Evolutionary conservation across 2,113 vertebrate genomes (phyloP).

Genomic region (Ammodytes marinus): DNA sequence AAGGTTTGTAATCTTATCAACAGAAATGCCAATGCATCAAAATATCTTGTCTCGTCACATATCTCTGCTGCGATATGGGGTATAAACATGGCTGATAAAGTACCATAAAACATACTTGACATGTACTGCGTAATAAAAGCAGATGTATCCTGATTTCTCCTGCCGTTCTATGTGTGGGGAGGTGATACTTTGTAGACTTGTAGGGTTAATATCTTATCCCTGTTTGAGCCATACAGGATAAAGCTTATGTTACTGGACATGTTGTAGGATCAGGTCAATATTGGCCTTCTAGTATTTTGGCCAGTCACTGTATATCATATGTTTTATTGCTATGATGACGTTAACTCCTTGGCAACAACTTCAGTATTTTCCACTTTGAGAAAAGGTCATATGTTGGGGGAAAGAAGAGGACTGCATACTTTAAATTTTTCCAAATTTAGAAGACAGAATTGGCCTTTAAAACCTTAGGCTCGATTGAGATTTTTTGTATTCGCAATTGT

Average conservation of each 20-base stretch:
- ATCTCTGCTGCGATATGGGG: slow-evolving; percentile 23
- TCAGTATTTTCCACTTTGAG: slow-evolving; percentile 12
- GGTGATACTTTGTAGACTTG: slow-evolving; percentile 39
- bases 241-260: slow-evolving; percentile 2
- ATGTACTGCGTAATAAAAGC: slow-evolving; percentile 52
- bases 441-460: neutral
- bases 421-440: slow-evolving; percentile 6
- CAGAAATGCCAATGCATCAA: slow-evolving; percentile 5
- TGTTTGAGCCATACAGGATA: slow-evolving; percentile 16
- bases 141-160: slow-evolving; percentile 31
- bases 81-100: slow-evolving; percentile 34
- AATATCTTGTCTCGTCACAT: neutral
- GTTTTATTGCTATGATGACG: slow-evolving; percentile 8
- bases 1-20: slow-evolving; percentile 24
- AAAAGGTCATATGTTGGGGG: neutral
- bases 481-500: neutral
- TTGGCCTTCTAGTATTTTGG: neutral
- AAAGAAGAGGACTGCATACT: slow-evolving; percentile 3
- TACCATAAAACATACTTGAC: slow-evolving; percentile 4
- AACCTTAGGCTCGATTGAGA: neutral
- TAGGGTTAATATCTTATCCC: slow-evolving; percentile 18
- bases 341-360: slow-evolving; percentile 2
- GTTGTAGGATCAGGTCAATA: neutral
- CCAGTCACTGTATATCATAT: neutral
- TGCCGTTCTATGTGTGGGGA: slow-evolving; percentile 1